A percentile compares a stretch with the other conserved stretches of the same genome.
Evolutionary conservation across 2,888 invertebrate genomes (phyloP).

Genomic region (Micoletzkya japonica): DNA sequence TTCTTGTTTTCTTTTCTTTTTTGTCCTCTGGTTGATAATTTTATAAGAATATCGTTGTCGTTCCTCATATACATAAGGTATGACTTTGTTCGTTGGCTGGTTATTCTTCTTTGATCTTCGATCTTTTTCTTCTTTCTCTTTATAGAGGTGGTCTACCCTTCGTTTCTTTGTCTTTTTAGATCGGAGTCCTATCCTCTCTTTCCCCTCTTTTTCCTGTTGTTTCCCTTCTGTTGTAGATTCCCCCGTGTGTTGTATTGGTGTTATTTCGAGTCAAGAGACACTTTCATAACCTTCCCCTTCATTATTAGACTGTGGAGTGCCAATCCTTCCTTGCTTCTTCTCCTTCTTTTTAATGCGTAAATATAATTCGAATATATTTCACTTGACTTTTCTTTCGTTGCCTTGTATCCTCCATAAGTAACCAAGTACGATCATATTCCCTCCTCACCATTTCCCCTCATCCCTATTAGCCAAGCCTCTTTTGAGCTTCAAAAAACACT

Average conservation of each 20-base stretch:
- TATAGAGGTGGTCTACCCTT: not conserved
- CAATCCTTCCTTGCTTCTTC: not conserved
- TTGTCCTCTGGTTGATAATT: constrained; percentile 25
- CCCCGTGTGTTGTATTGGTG: not conserved
- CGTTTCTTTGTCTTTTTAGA: not conserved
- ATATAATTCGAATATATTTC: not conserved
- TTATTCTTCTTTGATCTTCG: constrained; percentile 10
- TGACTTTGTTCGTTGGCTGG: not conserved
- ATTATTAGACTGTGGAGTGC: not conserved
- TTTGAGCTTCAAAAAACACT: constrained; percentile 5
- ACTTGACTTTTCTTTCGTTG: not conserved
- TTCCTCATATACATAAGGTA: not conserved
- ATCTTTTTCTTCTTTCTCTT: not conserved
- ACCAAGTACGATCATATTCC: not conserved
- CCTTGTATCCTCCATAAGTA: not conserved
- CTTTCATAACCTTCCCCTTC: not conserved
- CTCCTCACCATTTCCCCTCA: not conserved
- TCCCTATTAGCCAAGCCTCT: not conserved
- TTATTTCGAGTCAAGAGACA: not conserved
- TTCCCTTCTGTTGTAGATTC: not conserved
- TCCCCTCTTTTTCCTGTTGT: not conserved
- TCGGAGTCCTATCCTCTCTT: not conserved
- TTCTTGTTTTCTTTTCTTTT: constrained; percentile 1
- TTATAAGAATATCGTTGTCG: not conserved
- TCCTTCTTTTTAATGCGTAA: not conserved